These are phyloP conservation scores for Mormyrus lacerda DNA, from an alignment of 2,113 vertebrate genomes.

Conservation along the genomic window DNA sequence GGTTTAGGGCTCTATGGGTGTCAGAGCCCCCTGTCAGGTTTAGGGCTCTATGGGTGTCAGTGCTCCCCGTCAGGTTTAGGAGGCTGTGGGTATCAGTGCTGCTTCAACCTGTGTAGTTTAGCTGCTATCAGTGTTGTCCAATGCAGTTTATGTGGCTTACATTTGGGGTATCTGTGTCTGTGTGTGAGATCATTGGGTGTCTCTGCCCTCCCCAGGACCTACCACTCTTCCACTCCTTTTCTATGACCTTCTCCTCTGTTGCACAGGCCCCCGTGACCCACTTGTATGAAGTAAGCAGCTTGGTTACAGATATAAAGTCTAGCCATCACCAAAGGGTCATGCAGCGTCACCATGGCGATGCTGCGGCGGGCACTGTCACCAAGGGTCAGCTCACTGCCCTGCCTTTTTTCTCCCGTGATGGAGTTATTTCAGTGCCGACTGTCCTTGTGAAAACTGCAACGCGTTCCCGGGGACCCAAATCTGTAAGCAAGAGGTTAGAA, in stretches of 20 bases:
- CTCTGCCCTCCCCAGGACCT: not conserved
- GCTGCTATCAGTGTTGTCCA: not conserved
- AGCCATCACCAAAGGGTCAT: not conserved
- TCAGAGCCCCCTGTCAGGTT: not conserved
- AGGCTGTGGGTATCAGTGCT: not conserved
- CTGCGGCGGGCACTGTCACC: not conserved
- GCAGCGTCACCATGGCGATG: not conserved
- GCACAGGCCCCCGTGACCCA: not conserved
- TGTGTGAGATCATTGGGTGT: not conserved
- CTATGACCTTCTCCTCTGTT: not conserved
- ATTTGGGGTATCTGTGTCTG: not conserved
- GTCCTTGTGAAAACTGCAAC: not conserved
- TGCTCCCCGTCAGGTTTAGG: no score
- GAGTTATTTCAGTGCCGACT: not conserved
- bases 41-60: no score
- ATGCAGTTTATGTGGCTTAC: not conserved
- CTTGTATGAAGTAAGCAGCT: not conserved
- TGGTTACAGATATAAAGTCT: not conserved
- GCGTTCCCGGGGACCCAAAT: not conserved
- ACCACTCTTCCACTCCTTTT: not conserved
- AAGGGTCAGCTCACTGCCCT: not conserved
- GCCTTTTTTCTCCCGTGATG: not conserved
- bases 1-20: not conserved
- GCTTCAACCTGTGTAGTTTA: not conserved
- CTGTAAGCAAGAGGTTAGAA: not conserved